Conservation (phyloP, 2,113 vertebrate genomes). For the Petaurus breviceps region DNA sequence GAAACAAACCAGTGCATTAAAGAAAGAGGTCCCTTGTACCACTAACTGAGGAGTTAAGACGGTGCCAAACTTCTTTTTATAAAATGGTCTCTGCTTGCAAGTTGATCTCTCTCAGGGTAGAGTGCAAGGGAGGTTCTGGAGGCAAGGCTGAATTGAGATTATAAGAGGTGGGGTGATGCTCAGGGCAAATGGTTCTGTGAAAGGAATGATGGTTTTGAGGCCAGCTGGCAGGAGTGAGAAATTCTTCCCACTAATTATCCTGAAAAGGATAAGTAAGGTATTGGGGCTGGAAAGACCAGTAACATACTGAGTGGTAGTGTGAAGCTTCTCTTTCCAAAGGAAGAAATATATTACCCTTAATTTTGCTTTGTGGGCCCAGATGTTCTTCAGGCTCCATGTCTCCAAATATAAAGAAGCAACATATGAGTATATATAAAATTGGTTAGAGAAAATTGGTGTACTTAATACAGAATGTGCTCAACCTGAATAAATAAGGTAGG, state of each 20-base stretch:
- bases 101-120: conserved; percentile 7
- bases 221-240: conserved; percentile 30
- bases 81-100: not conserved
- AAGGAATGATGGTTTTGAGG: not conserved
- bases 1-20: conserved; percentile 45
- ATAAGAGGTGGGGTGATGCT: not conserved
- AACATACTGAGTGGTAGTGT: not conserved
- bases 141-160: conserved; percentile 3
- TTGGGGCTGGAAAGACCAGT: not conserved
- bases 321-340: conserved; percentile 15
- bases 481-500: not conserved
- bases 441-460: not conserved
- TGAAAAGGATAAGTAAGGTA: not conserved
- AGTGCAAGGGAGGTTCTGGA: not conserved
- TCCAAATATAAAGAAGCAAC: conserved; percentile 7
- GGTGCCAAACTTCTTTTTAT: conserved; percentile 52
- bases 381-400: not conserved
- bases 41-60: conserved; percentile 37
- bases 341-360: not conserved
- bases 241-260: not conserved
- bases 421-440: not conserved
- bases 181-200: conserved; percentile 14
- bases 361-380: not conserved
- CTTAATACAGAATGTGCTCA: not conserved
- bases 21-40: conserved; percentile 69